A percentile compares a stretch with the other conserved stretches of the same genome.
Conservation (phyloP, 2,797 vertebrate genomes). For the Myotis findleyi region DNA sequence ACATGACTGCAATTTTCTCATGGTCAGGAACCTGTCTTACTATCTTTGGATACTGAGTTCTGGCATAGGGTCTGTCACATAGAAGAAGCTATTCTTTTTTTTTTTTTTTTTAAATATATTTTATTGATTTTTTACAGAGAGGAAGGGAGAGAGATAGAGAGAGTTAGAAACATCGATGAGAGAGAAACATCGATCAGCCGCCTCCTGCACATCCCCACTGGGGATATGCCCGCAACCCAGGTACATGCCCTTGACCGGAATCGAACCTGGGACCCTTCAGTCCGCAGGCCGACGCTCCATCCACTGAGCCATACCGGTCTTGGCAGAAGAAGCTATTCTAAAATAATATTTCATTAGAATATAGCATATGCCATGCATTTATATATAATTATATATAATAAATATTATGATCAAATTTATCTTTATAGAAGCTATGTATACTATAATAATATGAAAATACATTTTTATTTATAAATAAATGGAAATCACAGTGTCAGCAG, state of each 20-base stretch:
- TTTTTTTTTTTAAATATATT: too few relatives aligned
- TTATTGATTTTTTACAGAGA: too few relatives aligned
- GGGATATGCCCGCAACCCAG: too few relatives aligned
- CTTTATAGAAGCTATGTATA: not conserved
- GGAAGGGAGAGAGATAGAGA: too few relatives aligned
- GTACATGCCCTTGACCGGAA: too few relatives aligned
- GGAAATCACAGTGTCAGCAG: not conserved
- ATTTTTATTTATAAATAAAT: not conserved
- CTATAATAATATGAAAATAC: not conserved
- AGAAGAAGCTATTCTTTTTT: not conserved
- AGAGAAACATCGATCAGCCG: too few relatives aligned
- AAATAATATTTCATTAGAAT: slow-evolving; percentile 20
- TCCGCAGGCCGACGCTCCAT: too few relatives aligned
- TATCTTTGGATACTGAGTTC: slow-evolving; percentile 2
- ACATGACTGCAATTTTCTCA: not conserved
- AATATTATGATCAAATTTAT: not conserved
- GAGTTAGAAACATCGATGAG: too few relatives aligned
- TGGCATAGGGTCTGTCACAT: not conserved
- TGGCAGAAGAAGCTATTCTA: not conserved
- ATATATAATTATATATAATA: not conserved
- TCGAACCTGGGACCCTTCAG: too few relatives aligned
- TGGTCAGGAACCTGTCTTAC: not conserved
- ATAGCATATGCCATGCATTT: slow-evolving; percentile 17
- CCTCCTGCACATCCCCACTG: too few relatives aligned
- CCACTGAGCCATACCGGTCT: too few relatives aligned